These are phyloP conservation scores for Ispidina picta DNA, from an alignment of 2,797 vertebrate genomes.

Conservation along the genomic window DNA sequence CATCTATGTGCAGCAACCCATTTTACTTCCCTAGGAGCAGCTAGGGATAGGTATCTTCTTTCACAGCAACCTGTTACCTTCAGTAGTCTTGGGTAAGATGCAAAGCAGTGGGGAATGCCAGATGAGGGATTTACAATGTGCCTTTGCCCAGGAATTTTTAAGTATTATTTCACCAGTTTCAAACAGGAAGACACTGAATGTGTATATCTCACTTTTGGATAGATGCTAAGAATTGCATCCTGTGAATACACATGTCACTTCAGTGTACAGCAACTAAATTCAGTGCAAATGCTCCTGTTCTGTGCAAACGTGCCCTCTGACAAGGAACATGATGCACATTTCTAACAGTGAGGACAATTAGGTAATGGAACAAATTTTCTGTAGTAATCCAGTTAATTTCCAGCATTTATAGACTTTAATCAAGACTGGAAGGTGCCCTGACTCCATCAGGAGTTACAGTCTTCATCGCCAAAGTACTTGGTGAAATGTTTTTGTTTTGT, in stretches of 20 bases:
- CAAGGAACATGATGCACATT: neutral
- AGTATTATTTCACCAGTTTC: neutral
- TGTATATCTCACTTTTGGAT: neutral
- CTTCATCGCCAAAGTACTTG: neutral
- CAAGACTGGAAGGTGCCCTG: neutral
- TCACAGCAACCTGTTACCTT: neutral
- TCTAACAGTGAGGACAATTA: neutral
- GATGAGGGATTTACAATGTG: neutral
- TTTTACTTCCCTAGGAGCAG: neutral
- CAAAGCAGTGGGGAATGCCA: neutral
- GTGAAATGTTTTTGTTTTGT: neutral
- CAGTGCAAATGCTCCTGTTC: fast-evolving
- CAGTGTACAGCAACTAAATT: neutral
- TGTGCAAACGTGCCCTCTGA: neutral
- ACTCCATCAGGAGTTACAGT: neutral
- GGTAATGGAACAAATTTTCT: neutral
- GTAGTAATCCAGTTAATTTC: neutral
- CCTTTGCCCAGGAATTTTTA: neutral
- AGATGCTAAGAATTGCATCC: neutral
- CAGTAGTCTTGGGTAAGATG: neutral
- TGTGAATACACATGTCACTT: neutral
- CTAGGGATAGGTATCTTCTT: neutral
- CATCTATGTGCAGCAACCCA: neutral
- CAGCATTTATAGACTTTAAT: neutral
- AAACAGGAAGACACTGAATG: neutral